Evolutionary conservation across 2,888 invertebrate species (phyloP).

Genomic region (Hipparchia sbordonii): DNA sequence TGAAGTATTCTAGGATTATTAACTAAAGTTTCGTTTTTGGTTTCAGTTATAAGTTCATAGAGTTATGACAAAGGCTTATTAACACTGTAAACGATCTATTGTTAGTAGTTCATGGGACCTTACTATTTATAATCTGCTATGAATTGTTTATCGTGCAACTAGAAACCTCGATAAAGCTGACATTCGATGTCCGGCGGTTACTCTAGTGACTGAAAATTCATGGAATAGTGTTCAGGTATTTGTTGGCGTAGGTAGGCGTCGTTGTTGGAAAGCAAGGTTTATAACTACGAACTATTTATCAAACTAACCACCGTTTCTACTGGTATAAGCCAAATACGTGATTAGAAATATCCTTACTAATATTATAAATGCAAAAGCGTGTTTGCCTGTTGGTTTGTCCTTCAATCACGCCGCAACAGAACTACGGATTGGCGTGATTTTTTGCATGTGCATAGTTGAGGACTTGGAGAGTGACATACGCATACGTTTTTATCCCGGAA

Average conservation of each 20-base stretch:
- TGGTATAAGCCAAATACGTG: no score
- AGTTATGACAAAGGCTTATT: conserved; percentile 73
- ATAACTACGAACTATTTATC: neutral
- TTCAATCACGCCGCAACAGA: no score
- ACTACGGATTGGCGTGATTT: no score
- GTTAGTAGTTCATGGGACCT: conserved; percentile 68
- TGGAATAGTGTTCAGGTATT: conserved; percentile 23
- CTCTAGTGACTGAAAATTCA: conserved; percentile 33
- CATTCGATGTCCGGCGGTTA: conserved; percentile 38
- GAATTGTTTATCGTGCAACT: conserved; percentile 66
- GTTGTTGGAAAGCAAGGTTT: neutral
- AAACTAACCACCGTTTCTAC: neutral
- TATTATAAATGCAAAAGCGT: no score
- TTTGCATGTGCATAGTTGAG: no score
- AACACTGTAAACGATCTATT: conserved; percentile 71
- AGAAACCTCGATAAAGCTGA: conserved; percentile 49
- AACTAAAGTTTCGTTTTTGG: neutral
- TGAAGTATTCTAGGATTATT: neutral
- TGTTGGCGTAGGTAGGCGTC: neutral
- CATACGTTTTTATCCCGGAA: no score
- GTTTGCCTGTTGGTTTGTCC: no score
- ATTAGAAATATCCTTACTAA: no score
- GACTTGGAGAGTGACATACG: no score
- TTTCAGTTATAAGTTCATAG: conserved; percentile 27
- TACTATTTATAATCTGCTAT: conserved; percentile 61